These are phyloP conservation scores for Hyposoter didymator DNA, from an alignment of 2,888 invertebrate species.

Conservation along the genomic window DNA sequence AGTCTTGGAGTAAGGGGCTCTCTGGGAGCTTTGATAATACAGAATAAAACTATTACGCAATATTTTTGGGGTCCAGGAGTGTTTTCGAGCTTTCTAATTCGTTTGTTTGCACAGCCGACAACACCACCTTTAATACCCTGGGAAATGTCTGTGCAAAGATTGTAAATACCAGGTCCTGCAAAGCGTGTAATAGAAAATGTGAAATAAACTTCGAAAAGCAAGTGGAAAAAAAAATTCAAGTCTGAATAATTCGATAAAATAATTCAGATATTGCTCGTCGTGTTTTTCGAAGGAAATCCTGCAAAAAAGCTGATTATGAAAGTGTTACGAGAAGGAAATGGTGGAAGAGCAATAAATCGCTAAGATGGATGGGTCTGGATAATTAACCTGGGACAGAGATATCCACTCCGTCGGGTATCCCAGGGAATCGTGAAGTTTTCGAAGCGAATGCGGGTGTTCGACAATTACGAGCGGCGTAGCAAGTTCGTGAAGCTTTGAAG, in stretches of 20 bases:
- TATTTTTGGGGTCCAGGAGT: slow-evolving; percentile 65
- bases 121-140: slow-evolving; percentile 60
- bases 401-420: slow-evolving; percentile 51
- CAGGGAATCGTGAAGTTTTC: slow-evolving; percentile 63
- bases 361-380: background rate
- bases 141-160: slow-evolving; percentile 56
- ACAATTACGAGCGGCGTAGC: slow-evolving; percentile 65
- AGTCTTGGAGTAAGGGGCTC: background rate
- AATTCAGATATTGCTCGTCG: background rate
- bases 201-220: background rate
- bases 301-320: background rate
- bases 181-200: slow-evolving; percentile 13
- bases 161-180: slow-evolving; percentile 61
- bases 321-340: background rate
- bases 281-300: background rate
- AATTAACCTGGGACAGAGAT: slow-evolving; percentile 68
- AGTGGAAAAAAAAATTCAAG: background rate
- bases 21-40: background rate
- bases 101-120: slow-evolving; percentile 35
- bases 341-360: background rate
- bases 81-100: slow-evolving; percentile 28
- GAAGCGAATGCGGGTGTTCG: slow-evolving; percentile 69
- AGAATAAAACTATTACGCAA: slow-evolving; percentile 49
- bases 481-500: slow-evolving; percentile 72
- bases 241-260: background rate